These are phyloP conservation scores for Ophonus ardosiacus DNA, from an alignment of 2,888 invertebrate species.

Conservation along the genomic window DNA sequence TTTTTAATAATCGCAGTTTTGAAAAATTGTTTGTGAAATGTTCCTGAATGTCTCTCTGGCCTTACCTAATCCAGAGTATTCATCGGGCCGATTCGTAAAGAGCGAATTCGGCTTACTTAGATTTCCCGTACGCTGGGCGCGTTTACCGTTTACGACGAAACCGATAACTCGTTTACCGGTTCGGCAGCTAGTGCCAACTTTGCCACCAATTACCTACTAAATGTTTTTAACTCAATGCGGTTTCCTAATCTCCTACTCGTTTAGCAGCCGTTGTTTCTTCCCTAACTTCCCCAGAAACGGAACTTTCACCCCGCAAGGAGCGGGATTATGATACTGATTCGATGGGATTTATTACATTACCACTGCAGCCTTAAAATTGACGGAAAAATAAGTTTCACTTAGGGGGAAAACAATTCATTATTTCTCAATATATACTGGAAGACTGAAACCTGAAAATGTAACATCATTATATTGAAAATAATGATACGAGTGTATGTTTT, in stretches of 20 bases:
- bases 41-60: no score
- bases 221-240: constrained; percentile 49
- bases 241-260: constrained; percentile 34
- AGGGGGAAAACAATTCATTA: no score
- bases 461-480: no score
- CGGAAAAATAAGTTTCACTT: no score
- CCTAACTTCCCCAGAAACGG: background rate
- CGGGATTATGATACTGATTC: background rate
- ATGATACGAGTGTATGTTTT: no score
- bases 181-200: constrained; percentile 47
- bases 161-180: constrained; percentile 60
- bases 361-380: background rate
- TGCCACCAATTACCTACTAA: constrained; percentile 44
- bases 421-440: no score
- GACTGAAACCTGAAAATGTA: no score
- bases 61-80: constrained; percentile 12
- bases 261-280: constrained; percentile 31
- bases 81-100: background rate
- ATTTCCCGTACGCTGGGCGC: constrained; percentile 23
- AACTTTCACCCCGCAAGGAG: background rate
- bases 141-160: constrained; percentile 40
- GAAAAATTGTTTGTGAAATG: no score
- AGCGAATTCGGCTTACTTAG: constrained; percentile 34
- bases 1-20: no score
- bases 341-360: background rate